Base-by-base conservation (phyloP, 2,888 invertebrate genomes). In the Lepidocyrtoides sp. region DNA sequence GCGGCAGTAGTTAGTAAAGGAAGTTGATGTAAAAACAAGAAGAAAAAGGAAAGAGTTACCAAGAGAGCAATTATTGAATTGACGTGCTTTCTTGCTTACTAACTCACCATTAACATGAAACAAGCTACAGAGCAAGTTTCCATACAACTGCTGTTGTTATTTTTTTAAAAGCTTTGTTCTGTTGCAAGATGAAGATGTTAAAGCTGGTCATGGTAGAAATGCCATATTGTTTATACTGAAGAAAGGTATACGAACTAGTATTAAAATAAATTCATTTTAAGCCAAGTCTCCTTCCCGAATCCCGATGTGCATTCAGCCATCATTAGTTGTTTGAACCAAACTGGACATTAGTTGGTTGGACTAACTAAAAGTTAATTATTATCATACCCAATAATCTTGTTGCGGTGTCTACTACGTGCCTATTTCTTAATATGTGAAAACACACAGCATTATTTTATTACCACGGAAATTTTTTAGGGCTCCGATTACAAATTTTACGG, bases 61-160 rank as follows among this genome's bases (percentile, higher is more conserved):
- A 69, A 20, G 69, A 69, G 69, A 69, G 69, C 36, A 69, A 69
- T 69, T 69, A 69, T 36, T 69, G 69, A 36, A 69, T 69, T 36
- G 29, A 69, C 69, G 63, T 29, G 29, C 63, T 63, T 63, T 2
- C 29, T 8, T 17, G 7, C 48, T 48, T 48, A 36, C 36, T 20
- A 17, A 57, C 57, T 10, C 29, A 14, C 29, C 29, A 57, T 57
- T 57, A 20, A 20, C 57, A 57, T 57, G 57, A 57, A 57, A 57
- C 57, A 57, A 2, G 63, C 29, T 63, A 63, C 8, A 63, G n/a
- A n/a, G 29, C 63, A 29, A 14, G 23, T 23, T 23, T 48, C 4
- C 8, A n/a, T 51, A 60, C 5, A n/a, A 2, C 14, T 26, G 60
- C 26, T 23, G 23, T 60, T 23, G 17, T 60, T 60, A 26, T 26